A percentile compares a stretch with the other conserved stretches of the same genome.
Conservation (phyloP, 2,113 vertebrate genomes). For the Festucalex cinctus region DNA sequence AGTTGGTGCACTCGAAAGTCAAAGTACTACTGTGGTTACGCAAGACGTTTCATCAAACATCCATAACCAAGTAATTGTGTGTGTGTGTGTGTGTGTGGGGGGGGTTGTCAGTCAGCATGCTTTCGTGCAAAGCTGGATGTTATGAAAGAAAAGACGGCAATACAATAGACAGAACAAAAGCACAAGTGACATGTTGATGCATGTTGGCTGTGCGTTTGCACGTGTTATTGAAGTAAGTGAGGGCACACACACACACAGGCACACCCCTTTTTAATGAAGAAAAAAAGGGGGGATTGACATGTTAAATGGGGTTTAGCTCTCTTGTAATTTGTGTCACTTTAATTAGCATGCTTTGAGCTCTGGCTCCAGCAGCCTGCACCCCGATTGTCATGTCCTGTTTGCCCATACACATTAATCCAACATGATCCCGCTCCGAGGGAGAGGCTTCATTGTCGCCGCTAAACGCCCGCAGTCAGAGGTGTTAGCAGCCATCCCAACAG, state of each 20-base stretch:
- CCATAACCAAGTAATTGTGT: not conserved
- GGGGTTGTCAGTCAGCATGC: not conserved
- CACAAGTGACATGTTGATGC: constrained; percentile 58
- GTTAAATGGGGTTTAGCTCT: constrained; percentile 44
- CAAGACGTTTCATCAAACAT: not conserved
- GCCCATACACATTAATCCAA: constrained; percentile 52
- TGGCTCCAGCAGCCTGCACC: constrained; percentile 37
- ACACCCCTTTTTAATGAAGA: constrained; percentile 33
- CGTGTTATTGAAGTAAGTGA: not conserved
- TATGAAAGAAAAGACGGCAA: constrained; percentile 41
- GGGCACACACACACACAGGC: constrained; percentile 5
- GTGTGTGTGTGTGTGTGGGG: too few species aligned
- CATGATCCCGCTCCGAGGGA: constrained; percentile 57
- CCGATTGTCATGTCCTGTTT: constrained; percentile 38
- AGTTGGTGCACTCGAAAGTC: not conserved
- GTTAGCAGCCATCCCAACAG: constrained; percentile 58
- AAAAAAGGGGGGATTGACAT: constrained; percentile 39
- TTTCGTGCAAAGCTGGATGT: constrained; percentile 24
- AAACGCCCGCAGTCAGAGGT: constrained; percentile 66
- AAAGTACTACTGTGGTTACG: not conserved
- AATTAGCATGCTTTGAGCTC: constrained; percentile 62
- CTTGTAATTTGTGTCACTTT: constrained; percentile 64
- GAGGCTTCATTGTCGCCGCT: constrained; percentile 55
- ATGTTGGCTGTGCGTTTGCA: constrained; percentile 45
- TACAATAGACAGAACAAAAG: constrained; percentile 48